Base-by-base conservation (phyloP, 2,888 invertebrate genomes). In the Portevinia maculata region DNA sequence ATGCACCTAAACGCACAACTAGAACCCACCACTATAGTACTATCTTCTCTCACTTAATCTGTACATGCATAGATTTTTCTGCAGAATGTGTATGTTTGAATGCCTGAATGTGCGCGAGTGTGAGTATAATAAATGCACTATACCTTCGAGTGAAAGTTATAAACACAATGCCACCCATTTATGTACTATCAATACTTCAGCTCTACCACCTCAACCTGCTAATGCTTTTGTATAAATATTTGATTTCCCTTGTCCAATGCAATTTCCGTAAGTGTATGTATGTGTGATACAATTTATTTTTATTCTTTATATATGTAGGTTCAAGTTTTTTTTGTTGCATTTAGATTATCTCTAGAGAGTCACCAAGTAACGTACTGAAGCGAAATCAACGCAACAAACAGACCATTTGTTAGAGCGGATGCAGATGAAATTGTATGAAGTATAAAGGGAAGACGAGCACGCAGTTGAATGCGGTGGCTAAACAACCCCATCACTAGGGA, bases 1-100 rank as follows among this genome's bases (percentile, higher is more conserved):
- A 83, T 78, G 83, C 83, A 83, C 83, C 67, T 62, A 76, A 62
- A 73, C 83, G 83, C 83, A 83, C 83, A 78, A 71, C 32, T 48
- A 59, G 13, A 69, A 69, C 70, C 41, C 13, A 53, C 30, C 44
- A 48, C n/a, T 37, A 1, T n/a, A n/a, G n/a, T n/a, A n/a, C n/a
- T n/a, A 21, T 28, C 24, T 15, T 53, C 28, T 64, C 28, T 57
- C 48, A 39, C 64, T 41, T 9, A 34, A 79, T 48, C 60, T 53
- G 41, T 41, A 28, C 62, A 78, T 34, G 34, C 62, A 78, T 34
- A 15, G 55, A 57, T 37, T 48, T 28, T 7, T 55, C 37, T 50
- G 48, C 48, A 53, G 34, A 19, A 13, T 50, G 34, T 55, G 15
- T 17, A 34, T 21, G 48, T 48, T n/a, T n/a, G 15, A 55, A 7